Evolutionary conservation across 2,888 invertebrate species (phyloP), one percentile per base, ranked within the genome.

Genomic region (Uropetala carovei): DNA sequence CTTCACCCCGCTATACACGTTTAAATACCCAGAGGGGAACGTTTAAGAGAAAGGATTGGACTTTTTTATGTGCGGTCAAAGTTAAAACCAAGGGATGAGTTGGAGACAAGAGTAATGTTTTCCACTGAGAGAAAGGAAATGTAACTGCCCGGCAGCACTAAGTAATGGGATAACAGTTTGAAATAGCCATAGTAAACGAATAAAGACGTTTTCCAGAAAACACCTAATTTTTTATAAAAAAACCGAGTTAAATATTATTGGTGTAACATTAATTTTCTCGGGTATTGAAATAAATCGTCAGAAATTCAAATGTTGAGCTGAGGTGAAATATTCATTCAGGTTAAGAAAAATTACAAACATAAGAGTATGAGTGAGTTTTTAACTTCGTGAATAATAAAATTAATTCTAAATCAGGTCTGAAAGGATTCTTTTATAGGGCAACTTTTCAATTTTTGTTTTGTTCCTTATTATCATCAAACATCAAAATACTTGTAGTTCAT

Each of bases 1-100:
- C 75, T 75, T 75, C 75, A 27, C 75, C 75, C 75, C 75, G 75
- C 75, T 27, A 75, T 75, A 75, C 75, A 75, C 27, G 75, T 75
- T 75, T 75, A 27, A 75, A 75, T 75, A 75, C 75, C 75, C 75
- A 75, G 27, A 27, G 27, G 75, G 75, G 75, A 75, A 27, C 75
- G 75, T 75, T 75, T 75, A 75, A 75, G 27, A 13, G 27, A 75
- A 75, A 75, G 75, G 75, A 75, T 75, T 27, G 22, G 11, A 13
- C 27, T 8, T 75, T 75, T 75, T 75, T 75, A 75, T 27, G 75
- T 4, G 75, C 11, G 75, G 75, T 27, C 22, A 22, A 27, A 75
- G 75, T 75, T 75, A 75, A 75, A 75, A 75, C 27, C 22, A 27
- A 75, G 75, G 75, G 75, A 27, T 75, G 75, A 13, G 75, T 13